phyloP scores from a whole-genome alignment of 2,797 vertebrate species.

The Megalops cyprinoides region DNA sequence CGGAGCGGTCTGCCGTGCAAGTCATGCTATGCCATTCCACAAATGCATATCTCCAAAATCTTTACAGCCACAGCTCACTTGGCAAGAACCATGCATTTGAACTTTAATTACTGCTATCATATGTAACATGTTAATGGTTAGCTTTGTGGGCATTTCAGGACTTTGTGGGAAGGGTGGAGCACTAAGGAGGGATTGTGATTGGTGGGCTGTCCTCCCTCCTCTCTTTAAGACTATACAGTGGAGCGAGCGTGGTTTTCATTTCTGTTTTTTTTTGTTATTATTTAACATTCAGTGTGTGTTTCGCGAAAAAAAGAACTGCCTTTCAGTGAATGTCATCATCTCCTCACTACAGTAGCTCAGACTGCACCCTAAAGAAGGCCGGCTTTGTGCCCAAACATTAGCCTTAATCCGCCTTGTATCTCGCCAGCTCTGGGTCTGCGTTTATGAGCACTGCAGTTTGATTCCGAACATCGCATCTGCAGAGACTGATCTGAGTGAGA shows the following conservation, averaged over 20 bases:
- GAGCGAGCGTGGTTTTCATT: slow-evolving; percentile 22
- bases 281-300: slow-evolving; percentile 3
- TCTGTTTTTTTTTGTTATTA: slow-evolving; percentile 4
- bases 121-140: slow-evolving; percentile 49
- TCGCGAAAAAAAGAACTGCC: background rate
- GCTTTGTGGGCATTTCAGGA: slow-evolving; percentile 37
- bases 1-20: background rate
- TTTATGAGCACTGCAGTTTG: too few species aligned
- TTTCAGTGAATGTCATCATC: background rate
- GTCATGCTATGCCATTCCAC: background rate
- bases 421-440: too few species aligned
- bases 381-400: too few species aligned
- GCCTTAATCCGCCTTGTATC: too few species aligned
- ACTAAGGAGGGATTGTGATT: slow-evolving; percentile 51
- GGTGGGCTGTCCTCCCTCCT: slow-evolving; percentile 50
- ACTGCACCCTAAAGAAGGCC: too few species aligned
- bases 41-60: background rate
- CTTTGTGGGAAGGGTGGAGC: slow-evolving; percentile 46
- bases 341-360: too few species aligned
- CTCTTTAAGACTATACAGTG: slow-evolving; percentile 39
- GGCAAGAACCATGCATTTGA: slow-evolving; percentile 17
- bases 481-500: background rate
- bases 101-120: slow-evolving; percentile 34
- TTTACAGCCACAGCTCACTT: slow-evolving; percentile 11
- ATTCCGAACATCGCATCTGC: background rate